Evolutionary conservation across 1,140 invertebrate species (phyloP).

Genomic region (Homalodisca vitripennis): DNA sequence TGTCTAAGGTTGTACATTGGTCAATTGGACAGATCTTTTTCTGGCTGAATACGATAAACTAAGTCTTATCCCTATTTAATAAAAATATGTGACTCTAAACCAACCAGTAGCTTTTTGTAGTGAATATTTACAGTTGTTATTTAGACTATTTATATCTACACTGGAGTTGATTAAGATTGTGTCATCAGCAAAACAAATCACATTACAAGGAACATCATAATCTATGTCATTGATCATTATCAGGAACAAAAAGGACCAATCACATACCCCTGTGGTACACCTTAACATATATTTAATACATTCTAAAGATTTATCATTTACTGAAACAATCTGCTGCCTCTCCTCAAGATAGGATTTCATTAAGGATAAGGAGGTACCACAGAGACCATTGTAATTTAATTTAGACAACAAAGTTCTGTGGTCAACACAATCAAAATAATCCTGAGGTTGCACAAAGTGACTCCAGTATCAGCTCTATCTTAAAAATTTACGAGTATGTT

Average conservation of each 20-base stretch:
- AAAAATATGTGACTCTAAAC: background rate
- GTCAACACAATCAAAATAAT: slow-evolving; percentile 29
- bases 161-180: slow-evolving; percentile 52
- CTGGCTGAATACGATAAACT: slow-evolving; percentile 35
- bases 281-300: background rate
- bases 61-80: slow-evolving; percentile 48
- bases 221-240: background rate
- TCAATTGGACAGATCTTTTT: background rate
- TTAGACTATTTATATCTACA: slow-evolving; percentile 50
- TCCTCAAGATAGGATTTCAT: slow-evolving; percentile 6
- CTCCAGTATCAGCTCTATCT: slow-evolving; percentile 25
- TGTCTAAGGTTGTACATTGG: slow-evolving; percentile 46
- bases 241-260: slow-evolving; percentile 10
- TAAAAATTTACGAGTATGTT: slow-evolving; percentile 45
- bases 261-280: slow-evolving; percentile 18
- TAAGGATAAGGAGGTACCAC: background rate
- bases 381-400: slow-evolving; percentile 8
- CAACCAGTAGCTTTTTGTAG: background rate
- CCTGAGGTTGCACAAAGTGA: slow-evolving; percentile 26
- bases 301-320: slow-evolving; percentile 1
- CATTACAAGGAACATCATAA: slow-evolving; percentile 2
- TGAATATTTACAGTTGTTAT: background rate
- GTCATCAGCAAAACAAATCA: slow-evolving; percentile 39
- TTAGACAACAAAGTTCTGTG: slow-evolving; percentile 22
- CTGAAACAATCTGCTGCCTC: background rate